A percentile compares a stretch with the other conserved stretches of the same genome.
Evolutionary conservation across 2,888 invertebrate genomes (phyloP).

Genomic region (Nomada ferruginata): DNA sequence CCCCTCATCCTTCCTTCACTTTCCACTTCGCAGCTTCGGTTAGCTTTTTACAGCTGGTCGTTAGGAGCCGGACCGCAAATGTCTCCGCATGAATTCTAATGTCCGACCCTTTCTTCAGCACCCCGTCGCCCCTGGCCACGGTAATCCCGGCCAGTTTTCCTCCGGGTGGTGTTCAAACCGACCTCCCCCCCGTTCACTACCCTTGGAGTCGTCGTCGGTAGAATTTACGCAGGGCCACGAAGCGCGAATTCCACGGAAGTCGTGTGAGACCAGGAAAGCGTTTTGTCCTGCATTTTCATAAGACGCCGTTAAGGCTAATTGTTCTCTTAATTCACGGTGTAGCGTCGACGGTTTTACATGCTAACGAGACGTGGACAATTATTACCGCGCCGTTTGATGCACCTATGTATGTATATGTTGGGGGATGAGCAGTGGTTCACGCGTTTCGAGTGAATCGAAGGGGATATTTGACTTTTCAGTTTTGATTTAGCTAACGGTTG

Average conservation of each 20-base stretch:
- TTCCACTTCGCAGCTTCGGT: constrained; percentile 73
- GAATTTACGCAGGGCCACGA: constrained; percentile 64
- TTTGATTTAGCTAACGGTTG: too few relatives aligned
- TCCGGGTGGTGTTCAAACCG: constrained; percentile 33
- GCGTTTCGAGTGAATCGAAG: too few relatives aligned
- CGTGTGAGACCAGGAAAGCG: constrained; percentile 65
- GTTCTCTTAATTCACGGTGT: constrained; percentile 61
- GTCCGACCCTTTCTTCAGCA: constrained; percentile 70
- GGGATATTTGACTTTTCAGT: too few relatives aligned
- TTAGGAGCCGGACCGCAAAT: constrained; percentile 83
- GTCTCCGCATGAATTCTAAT: constrained; percentile 84
- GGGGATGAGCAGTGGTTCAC: too few relatives aligned
- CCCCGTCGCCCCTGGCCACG: constrained; percentile 23
- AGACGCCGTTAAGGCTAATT: constrained; percentile 74
- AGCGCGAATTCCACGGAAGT: constrained; percentile 73
- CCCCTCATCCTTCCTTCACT: constrained; percentile 59
- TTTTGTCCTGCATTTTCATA: constrained; percentile 79
- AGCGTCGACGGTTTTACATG: constrained; percentile 24
- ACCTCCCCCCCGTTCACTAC: background rate
- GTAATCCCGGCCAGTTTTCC: constrained; percentile 79
- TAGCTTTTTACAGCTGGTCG: constrained; percentile 82
- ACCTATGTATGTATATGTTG: too few relatives aligned
- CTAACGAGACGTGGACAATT: constrained; percentile 57
- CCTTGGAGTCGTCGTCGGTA: constrained; percentile 38
- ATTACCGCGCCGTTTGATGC: constrained; percentile 33